Percentiles rank a stretch among this genome's conserved stretches.
These are phyloP conservation scores for Polyommatus iphigenia DNA, from an alignment of 2,888 invertebrate species.

Conservation along the genomic window DNA sequence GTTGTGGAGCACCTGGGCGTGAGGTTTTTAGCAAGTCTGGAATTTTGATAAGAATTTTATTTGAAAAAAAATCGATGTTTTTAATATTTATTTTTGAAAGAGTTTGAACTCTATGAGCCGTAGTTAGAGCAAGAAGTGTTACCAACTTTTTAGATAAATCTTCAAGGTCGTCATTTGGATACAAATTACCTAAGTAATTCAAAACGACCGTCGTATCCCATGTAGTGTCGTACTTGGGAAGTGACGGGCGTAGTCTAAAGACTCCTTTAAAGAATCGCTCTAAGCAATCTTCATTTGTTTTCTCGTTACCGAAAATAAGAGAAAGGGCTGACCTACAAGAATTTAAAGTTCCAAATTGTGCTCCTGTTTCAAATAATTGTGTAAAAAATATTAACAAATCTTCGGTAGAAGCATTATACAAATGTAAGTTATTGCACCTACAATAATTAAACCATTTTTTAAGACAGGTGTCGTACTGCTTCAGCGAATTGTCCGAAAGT, in stretches of 20 bases:
- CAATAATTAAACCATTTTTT: too few relatives aligned
- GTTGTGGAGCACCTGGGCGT: not conserved
- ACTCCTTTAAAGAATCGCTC: slow-evolving; percentile 36
- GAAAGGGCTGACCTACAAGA: slow-evolving; percentile 35
- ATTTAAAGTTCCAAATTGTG: slow-evolving; percentile 32
- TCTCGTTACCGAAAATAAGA: slow-evolving; percentile 31
- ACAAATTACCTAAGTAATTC: slow-evolving; percentile 30
- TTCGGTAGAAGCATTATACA: not conserved
- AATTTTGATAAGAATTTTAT: not conserved
- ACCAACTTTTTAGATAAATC: slow-evolving; percentile 32
- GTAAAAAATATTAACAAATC: slow-evolving; percentile 10
- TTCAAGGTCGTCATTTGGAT: slow-evolving; percentile 32
- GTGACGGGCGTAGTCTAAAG: slow-evolving; percentile 33
- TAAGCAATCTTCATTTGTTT: slow-evolving; percentile 28
- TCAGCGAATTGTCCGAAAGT: slow-evolving; percentile 13
- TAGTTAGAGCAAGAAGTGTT: slow-evolving; percentile 31
- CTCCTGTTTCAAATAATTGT: slow-evolving; percentile 28
- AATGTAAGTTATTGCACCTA: too few relatives aligned
- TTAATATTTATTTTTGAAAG: slow-evolving; percentile 23
- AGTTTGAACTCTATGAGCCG: slow-evolving; percentile 31
- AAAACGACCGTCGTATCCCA: slow-evolving; percentile 35
- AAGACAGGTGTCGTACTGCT: not conserved
- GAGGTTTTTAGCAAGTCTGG: not conserved
- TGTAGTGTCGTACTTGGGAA: slow-evolving; percentile 35
- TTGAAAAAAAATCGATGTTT: not conserved